These are phyloP conservation scores for Lordiphosa stackelbergi DNA, from an alignment of 1,140 invertebrate species.

Conservation along the genomic window DNA sequence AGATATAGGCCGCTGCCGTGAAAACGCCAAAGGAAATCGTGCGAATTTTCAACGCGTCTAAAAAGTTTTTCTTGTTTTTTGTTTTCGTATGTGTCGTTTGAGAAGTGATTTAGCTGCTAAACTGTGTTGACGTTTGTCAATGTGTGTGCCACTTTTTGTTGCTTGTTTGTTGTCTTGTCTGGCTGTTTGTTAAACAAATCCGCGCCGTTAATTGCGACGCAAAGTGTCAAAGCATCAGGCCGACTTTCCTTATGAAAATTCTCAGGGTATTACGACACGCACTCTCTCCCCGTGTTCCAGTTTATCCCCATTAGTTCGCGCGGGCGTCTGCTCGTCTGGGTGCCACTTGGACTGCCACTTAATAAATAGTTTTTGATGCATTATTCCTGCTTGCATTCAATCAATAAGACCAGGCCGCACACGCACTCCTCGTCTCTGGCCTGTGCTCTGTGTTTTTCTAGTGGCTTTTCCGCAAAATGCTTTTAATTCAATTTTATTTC, in stretches of 20 bases:
- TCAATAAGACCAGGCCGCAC: slow-evolving; percentile 42
- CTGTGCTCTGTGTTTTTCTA: slow-evolving; percentile 39
- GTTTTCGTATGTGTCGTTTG: slow-evolving; percentile 26
- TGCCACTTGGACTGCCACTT: slow-evolving; percentile 64
- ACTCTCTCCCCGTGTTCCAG: slow-evolving; percentile 22
- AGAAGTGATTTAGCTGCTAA: slow-evolving; percentile 64
- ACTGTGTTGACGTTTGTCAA: slow-evolving; percentile 49
- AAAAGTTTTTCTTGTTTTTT: slow-evolving; percentile 62
- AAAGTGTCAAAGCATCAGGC: slow-evolving; percentile 54
- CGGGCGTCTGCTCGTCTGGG: slow-evolving; percentile 55
- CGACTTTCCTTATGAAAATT: slow-evolving; percentile 32
- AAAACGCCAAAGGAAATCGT: slow-evolving; percentile 46
- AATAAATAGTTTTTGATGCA: slow-evolving; percentile 74
- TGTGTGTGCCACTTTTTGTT: slow-evolving; percentile 40
- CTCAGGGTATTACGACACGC: slow-evolving; percentile 48
- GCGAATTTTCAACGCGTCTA: slow-evolving; percentile 58
- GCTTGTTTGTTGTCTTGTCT: slow-evolving; percentile 34
- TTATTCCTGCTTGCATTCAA: slow-evolving; percentile 65
- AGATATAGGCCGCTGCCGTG: slow-evolving; percentile 10
- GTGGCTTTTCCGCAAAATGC: slow-evolving; percentile 72
- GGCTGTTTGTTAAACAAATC: slow-evolving; percentile 73
- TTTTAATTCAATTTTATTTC: slow-evolving; percentile 75
- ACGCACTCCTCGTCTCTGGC: background rate
- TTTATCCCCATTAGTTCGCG: slow-evolving; percentile 53
- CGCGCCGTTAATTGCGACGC: slow-evolving; percentile 61